Conservation (phyloP, 2,797 vertebrate genomes). For the Brotula barbata region DNA sequence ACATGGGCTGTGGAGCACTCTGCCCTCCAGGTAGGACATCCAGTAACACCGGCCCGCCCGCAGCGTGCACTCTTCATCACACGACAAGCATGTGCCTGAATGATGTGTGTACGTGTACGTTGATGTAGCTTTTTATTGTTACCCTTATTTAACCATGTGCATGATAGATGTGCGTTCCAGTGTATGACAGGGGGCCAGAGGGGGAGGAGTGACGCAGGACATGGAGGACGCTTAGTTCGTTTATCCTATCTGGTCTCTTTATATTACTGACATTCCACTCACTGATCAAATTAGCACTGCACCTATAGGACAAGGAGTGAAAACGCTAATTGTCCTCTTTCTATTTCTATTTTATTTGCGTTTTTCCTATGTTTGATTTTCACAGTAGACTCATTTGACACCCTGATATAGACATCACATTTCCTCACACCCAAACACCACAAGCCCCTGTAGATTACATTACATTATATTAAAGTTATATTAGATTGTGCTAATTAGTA, state of each 20-base stretch:
- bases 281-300: slow-evolving; percentile 3
- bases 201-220: slow-evolving; percentile 23
- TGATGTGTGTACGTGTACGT: too few relatives aligned
- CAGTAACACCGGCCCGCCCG: not conserved
- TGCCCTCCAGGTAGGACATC: slow-evolving; percentile 86
- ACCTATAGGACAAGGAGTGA: too few relatives aligned
- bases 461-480: too few relatives aligned
- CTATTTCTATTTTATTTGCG: too few relatives aligned
- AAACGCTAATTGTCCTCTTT: too few relatives aligned
- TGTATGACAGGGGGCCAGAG: slow-evolving; percentile 15
- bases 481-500: slow-evolving; percentile 41
- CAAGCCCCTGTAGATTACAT: slow-evolving; percentile 43
- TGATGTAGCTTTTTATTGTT: slow-evolving; percentile 15
- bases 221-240: not conserved
- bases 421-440: slow-evolving; percentile 37
- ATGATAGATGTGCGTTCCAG: not conserved
- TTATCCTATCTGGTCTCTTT: slow-evolving; percentile 3
- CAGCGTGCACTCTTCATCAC: slow-evolving; percentile 1
- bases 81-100: not conserved
- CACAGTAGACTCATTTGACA: not conserved
- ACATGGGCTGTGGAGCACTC: slow-evolving; percentile 88
- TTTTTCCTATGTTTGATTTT: not conserved
- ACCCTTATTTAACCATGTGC: slow-evolving; percentile 17
- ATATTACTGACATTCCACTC: not conserved
- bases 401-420: not conserved